Conservation (phyloP, 2,888 invertebrate species). For the Drosophila acutilabella region DNA sequence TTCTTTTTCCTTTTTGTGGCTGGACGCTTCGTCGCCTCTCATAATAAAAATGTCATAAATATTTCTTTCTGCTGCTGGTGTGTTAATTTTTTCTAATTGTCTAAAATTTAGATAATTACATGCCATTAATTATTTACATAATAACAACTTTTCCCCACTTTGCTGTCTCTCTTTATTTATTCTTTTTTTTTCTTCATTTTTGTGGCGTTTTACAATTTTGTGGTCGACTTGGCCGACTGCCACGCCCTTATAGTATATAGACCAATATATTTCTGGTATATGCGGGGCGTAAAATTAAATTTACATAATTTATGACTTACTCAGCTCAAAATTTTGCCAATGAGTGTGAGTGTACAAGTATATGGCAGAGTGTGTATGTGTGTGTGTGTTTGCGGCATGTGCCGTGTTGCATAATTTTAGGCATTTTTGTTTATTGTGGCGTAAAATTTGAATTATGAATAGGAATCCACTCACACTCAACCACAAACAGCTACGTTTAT, state of each 20-base stretch:
- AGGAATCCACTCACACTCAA: slow-evolving; percentile 57
- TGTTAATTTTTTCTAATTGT: slow-evolving; percentile 83
- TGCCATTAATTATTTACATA: slow-evolving; percentile 83
- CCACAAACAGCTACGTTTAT: slow-evolving; percentile 22
- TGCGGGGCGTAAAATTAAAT: slow-evolving; percentile 77
- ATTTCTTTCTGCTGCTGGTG: slow-evolving; percentile 31
- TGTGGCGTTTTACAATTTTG: slow-evolving; percentile 45
- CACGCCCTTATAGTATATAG: slow-evolving; percentile 28
- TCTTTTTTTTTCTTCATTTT: background rate
- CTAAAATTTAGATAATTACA: slow-evolving; percentile 83
- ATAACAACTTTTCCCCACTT: slow-evolving; percentile 58
- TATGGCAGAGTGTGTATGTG: background rate
- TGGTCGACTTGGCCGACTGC: slow-evolving; percentile 51
- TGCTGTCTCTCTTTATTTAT: background rate
- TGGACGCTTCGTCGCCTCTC: slow-evolving; percentile 46
- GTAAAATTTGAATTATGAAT: slow-evolving; percentile 81
- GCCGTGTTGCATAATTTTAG: slow-evolving; percentile 80
- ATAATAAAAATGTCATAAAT: slow-evolving; percentile 81
- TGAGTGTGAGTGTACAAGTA: slow-evolving; percentile 13
- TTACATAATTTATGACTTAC: slow-evolving; percentile 81
- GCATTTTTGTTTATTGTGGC: slow-evolving; percentile 81
- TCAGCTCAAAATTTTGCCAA: slow-evolving; percentile 66
- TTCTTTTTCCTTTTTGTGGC: slow-evolving; percentile 9
- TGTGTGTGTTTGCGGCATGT: slow-evolving; percentile 55
- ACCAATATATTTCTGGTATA: slow-evolving; percentile 48